Evolutionary conservation across 2,113 vertebrate genomes (phyloP), one percentile per base, ranked within the genome.

Genomic region (Eonycteris spelaea): DNA sequence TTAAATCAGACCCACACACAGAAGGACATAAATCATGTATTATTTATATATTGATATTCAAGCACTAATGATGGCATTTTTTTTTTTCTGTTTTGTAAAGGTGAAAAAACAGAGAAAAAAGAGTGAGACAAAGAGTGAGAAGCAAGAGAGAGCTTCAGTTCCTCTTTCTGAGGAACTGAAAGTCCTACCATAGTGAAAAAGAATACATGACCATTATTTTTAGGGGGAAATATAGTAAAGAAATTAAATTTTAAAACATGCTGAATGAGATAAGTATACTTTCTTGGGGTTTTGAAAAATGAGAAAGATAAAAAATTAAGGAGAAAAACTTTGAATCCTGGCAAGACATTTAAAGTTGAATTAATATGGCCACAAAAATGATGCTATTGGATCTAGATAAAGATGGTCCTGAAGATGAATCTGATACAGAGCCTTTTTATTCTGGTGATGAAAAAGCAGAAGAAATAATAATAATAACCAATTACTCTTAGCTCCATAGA

Each of bases 1-100:
- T n/a, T 48, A 70, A 90, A 85, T 92, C 70, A 85, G 40, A 90
- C 3, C 15, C 35, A 74, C 48, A 70, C 35, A 35, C 21, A 90
- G 45, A 90, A 90, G 38, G 53, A 45, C 38, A 86, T 71, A n/a
- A 71, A 74, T 61, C 12, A 83, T 68, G 85, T 40, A 65, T 74
- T 74, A 95, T 95, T 87, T 79, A 92, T 35, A 43, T 38, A 57
- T 65, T 97, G 78, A 63, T 86, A 28, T 45, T 70, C 16, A 80
- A 71, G 63, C 45, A 94, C 33, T 40, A 59, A 83, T 86, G 45
- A 83, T 43, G 26, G 7, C 28, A 30, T 68, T 86, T 40, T 40
- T 35, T 35, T 61, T 91, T 24, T 57, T 82, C 51, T 77, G 35
- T 91, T 95, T 94, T 91, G 45, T 87, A 53, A 94, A 91, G 73